Base-by-base conservation (phyloP, 2,888 invertebrate species). In the Hartigia nigra region DNA sequence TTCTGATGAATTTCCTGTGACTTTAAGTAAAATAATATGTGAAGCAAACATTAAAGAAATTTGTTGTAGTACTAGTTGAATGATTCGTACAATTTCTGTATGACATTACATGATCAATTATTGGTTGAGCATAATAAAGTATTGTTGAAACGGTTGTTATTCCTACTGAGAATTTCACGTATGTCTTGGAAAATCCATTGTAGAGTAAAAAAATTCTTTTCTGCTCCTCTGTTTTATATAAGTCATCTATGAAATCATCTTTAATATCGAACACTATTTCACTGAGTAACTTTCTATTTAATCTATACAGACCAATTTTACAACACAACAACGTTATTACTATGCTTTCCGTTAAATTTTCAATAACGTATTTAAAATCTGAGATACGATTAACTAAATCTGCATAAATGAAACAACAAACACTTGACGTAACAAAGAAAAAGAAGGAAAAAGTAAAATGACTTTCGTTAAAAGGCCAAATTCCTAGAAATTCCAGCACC, bases 401-500 rank as follows among this genome's bases (percentile, higher is more conserved):
- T 11, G 35, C 69, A 69, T 31, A 39, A 34, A 31, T 14, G 12
- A 31, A 76, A 31, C 32, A 69, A 69, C 12, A 69, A 76, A 12
- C 34, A 31, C 32, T 69, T 69, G 35, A 76, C n/a, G 12, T 9
- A 69, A 34, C 4, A 39, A 39, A 39, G 39, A 39, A 39, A 5
- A 39, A 39, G 1, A 39, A 39, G 3, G 14, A 12, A 32, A 76
- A 76, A n/a, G 35, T 31, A 31, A 69, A 31, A 69, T 76, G 31
- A 36, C 55, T 70, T 32, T 31, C 36, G 31, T 78, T 74, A 5
- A 75, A 69, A 4, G 79, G 79, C 79, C 79, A 80, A 23, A 80
- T 76, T 11, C 79, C 79, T 12, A 76, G 23, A 9, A 34, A 23
- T 31, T 39, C 70, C 37, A 80, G 69, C 76, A 80, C 69, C 12